Evolutionary conservation across 2,888 invertebrate genomes (phyloP), one percentile per base, ranked within the genome.

Genomic region (Unio pictorum): DNA sequence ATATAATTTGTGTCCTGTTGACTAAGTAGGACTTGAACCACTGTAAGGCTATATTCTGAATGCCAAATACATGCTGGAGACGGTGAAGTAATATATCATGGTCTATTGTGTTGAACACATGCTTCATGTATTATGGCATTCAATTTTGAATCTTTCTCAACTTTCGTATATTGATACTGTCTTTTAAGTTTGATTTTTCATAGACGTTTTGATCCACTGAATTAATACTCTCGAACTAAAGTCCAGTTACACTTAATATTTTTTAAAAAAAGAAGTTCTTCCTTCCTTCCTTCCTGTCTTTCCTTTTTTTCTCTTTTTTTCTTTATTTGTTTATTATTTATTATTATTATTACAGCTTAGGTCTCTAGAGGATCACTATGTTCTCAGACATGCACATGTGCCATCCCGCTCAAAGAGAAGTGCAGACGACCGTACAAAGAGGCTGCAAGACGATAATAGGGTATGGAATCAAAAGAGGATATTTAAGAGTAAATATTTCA

Each of bases 321-420:
- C 28, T 28, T 63, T 26, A 58, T 64, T 66, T 57, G 15, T 23
- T 67, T 54, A 26, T 58, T 26, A 58, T 58, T 58, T 26, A 23
- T 30, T n/a, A 28, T 62, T 61, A 34, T 45, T 55, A 56, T 82
- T 81, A 65, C 90, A 94, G 95, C 92, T 94, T 15, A 88, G 90
- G 20, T 93, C 93, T 15, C 94, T 94, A 85, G 91, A 92, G 8
- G 91, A 94, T 84, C 93, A 94, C 59, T 95, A 94, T 89, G 89
- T 93, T 45, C 93, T 95, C 90, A 89, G 92, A 68, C 93, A 93
- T 83, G 91, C 91, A 78, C 91, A 92, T 81, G 93, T 92, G 76
- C 92, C 91, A 26, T 91, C 91, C 75, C 90, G 93, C 68, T 91
- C 93, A 55, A 93, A 93, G 87, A 91, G 94, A 83, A 92, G 92